Evolutionary conservation across 1,140 invertebrate genomes (phyloP), one percentile per base, ranked within the genome.

Genomic region (Drosophila nigromelanica): DNA sequence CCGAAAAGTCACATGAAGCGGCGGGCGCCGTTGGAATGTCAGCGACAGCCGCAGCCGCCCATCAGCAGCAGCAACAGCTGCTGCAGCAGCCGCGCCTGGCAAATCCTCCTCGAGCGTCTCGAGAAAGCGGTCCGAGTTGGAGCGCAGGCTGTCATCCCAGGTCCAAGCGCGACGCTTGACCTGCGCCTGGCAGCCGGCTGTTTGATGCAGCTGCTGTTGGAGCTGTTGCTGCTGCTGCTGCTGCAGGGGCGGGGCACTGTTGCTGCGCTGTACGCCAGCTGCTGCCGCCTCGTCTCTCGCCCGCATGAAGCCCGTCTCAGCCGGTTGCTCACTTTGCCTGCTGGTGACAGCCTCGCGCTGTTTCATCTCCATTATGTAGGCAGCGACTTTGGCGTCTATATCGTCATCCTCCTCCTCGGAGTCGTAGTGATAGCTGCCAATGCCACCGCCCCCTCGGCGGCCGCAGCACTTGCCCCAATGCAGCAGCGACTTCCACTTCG

Each of bases 301-400:
- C 43, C 37, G 6, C 33, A 11, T 52, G 5, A 59, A 48, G 48
- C 6, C 37, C 14, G 54, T 61, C 7, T 81, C 78, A 27, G 58
- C 39, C 14, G 18, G n/a, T 45, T 75, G 50, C 82, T 89, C 82
- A 86, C 82, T 87, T 82, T 82, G 78, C n/a, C 48, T 68, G 48
- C 27, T 77, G 54, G 40, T 24, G 18, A 18, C 56, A 5, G 58
- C 63, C 40, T 91, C 85, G 51, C 85, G 80, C 40, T 90, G 79
- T 33, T 91, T 78, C 70, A 92, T 83, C 61, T 92, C 91, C 55
- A 89, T 61, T 35, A 91, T 91, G 43, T 92, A 92, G 45, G 92
- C 78, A 4, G 90, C 91, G 67, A 92, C 92, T 72, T 92, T 92
- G 58, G 78, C 90, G 63, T 93, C 92, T 18, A 93, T 92, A 48